Conservation (phyloP, 1,140 invertebrate genomes). For the Belonocnema kinseyi region DNA sequence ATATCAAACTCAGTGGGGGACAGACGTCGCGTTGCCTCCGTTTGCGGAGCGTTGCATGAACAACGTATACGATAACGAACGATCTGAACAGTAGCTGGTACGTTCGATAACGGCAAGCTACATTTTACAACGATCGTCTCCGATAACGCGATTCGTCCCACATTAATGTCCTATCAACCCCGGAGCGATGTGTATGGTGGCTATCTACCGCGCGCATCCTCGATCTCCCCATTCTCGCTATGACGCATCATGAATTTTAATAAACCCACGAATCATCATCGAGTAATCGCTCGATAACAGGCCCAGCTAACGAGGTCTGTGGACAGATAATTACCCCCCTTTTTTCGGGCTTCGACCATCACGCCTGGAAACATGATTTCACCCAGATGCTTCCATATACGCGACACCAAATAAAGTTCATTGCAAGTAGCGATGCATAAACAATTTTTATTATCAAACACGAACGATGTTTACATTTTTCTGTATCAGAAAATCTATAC, state of each 20-base stretch:
- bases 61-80: slow-evolving; percentile 44
- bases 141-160: slow-evolving; percentile 30
- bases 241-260: slow-evolving; percentile 31
- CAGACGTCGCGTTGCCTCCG: too few species aligned
- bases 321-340: slow-evolving; percentile 13
- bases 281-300: slow-evolving; percentile 30
- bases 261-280: slow-evolving; percentile 31
- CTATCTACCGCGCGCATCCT: slow-evolving; percentile 40
- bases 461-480: too few species aligned
- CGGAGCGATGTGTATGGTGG: slow-evolving; percentile 30
- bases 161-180: slow-evolving; percentile 29
- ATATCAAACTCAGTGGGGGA: too few species aligned
- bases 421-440: too few species aligned
- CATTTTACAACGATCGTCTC: slow-evolving; percentile 44
- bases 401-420: too few species aligned
- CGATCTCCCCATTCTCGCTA: slow-evolving; percentile 35
- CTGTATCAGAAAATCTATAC: too few species aligned
- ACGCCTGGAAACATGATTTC: background rate
- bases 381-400: background rate
- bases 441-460: too few species aligned
- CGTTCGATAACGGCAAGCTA: slow-evolving; percentile 49
- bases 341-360: background rate
- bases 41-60: background rate
- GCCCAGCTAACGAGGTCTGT: slow-evolving; percentile 26
- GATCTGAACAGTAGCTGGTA: slow-evolving; percentile 34